These are phyloP conservation scores for Standfussiana lucernea DNA, from an alignment of 2,888 invertebrate genomes.

Conservation along the genomic window DNA sequence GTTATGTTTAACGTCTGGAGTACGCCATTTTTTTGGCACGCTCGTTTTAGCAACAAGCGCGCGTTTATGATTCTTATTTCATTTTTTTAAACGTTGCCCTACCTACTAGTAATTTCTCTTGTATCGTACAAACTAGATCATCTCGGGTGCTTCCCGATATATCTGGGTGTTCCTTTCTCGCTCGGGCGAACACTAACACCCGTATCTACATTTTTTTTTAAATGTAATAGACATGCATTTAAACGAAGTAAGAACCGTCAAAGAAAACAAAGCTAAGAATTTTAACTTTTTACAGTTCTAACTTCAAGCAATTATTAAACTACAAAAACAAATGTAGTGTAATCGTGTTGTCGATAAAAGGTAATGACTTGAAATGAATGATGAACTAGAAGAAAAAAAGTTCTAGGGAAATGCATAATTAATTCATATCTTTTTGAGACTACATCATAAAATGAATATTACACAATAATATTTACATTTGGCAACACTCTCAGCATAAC, in stretches of 20 bases:
- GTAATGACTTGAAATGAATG: too few species aligned
- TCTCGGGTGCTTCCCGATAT: neutral
- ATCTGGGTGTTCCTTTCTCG: neutral
- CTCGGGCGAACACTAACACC: too few species aligned
- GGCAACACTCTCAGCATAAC: constrained; percentile 68
- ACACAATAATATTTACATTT: constrained; percentile 27
- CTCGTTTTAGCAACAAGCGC: neutral
- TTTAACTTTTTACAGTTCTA: too few species aligned
- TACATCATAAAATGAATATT: constrained; percentile 44
- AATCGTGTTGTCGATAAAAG: too few species aligned
- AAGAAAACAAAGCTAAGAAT: too few species aligned
- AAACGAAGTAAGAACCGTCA: too few species aligned
- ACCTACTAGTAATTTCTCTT: too few species aligned
- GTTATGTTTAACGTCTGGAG: neutral
- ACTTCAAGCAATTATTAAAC: too few species aligned
- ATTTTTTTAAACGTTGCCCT: too few species aligned
- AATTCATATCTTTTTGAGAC: constrained; percentile 39
- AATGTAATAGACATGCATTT: too few species aligned
- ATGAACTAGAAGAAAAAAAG: neutral
- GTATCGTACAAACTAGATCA: neutral
- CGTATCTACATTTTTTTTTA: too few species aligned
- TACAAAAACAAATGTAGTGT: too few species aligned
- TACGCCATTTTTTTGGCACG: neutral
- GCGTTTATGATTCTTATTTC: neutral
- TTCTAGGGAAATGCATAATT: neutral